These are phyloP conservation scores for Percopsis transmontana DNA, from an alignment of 2,113 vertebrate genomes.

Conservation along the genomic window DNA sequence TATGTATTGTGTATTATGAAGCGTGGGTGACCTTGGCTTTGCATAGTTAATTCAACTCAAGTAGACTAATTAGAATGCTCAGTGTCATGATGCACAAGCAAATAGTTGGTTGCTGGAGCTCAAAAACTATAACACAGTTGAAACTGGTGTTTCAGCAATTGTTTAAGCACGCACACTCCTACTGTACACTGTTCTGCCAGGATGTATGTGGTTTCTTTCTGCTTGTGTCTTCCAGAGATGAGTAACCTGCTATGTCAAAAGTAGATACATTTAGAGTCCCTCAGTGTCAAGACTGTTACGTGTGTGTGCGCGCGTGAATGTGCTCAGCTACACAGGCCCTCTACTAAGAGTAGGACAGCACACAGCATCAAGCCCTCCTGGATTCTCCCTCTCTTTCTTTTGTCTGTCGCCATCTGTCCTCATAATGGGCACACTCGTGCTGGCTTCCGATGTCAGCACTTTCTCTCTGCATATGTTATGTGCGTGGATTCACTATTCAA, in stretches of 20 bases:
- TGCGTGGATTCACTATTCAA: neutral
- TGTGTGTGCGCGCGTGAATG: neutral
- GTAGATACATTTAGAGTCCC: no score
- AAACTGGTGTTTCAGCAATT: neutral
- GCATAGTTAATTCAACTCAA: no score
- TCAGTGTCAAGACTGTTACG: neutral
- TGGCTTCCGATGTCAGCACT: neutral
- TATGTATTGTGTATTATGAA: no score
- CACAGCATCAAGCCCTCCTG: neutral
- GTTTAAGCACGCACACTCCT: neutral
- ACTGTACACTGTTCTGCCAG: neutral
- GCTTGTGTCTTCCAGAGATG: no score
- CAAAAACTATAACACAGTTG: neutral
- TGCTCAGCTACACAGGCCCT: neutral
- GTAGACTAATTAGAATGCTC: neutral
- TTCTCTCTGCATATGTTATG: neutral
- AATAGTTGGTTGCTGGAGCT: neutral
- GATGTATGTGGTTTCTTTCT: no score
- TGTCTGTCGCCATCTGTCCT: neutral
- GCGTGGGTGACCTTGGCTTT: no score
- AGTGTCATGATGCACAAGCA: neutral
- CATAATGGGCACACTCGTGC: no score
- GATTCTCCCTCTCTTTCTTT: neutral
- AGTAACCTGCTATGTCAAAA: no score
- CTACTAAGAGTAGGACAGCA: neutral